A percentile compares a stretch with the other conserved stretches of the same genome.
phyloP scores from a whole-genome alignment of 2,113 vertebrate species.

The Paramormyrops kingsleyae region DNA sequence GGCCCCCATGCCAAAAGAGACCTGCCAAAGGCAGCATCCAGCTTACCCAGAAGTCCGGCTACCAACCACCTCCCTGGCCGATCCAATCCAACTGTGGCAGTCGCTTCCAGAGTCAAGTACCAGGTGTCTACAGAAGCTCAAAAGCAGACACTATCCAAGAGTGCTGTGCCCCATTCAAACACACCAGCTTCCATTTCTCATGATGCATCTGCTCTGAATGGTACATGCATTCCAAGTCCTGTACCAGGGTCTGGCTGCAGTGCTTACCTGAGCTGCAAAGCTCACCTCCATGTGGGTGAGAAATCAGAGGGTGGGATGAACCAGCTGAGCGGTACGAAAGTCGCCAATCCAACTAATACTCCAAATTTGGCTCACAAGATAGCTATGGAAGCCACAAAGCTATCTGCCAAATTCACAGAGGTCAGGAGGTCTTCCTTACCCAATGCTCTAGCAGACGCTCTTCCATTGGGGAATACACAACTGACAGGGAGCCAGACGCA shows the following conservation, averaged over 20 bases:
- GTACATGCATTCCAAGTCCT: constrained; percentile 6
- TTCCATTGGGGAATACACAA: constrained; percentile 24
- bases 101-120: constrained; percentile 8
- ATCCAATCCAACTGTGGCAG: constrained; percentile 16
- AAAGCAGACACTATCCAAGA: constrained; percentile 17
- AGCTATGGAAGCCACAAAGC: constrained; percentile 51
- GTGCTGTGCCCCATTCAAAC: background rate
- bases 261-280: constrained; percentile 37
- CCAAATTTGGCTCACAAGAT: constrained; percentile 49
- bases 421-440: constrained; percentile 42
- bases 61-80: constrained; percentile 40
- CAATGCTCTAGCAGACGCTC: constrained; percentile 34
- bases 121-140: constrained; percentile 16
- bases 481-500: constrained; percentile 2
- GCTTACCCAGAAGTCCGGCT: constrained; percentile 38
- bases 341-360: constrained; percentile 48
- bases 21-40: constrained; percentile 10
- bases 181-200: background rate
- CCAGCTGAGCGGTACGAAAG: constrained; percentile 58
- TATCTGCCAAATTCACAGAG: constrained; percentile 50
- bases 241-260: constrained; percentile 22
- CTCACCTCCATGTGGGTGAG: constrained; percentile 39
- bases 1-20: constrained; percentile 17
- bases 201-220: background rate
- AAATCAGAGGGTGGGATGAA: constrained; percentile 52